Evolutionary conservation across 2,888 invertebrate species (phyloP).

Genomic region (Phragmatobia fuliginosa): DNA sequence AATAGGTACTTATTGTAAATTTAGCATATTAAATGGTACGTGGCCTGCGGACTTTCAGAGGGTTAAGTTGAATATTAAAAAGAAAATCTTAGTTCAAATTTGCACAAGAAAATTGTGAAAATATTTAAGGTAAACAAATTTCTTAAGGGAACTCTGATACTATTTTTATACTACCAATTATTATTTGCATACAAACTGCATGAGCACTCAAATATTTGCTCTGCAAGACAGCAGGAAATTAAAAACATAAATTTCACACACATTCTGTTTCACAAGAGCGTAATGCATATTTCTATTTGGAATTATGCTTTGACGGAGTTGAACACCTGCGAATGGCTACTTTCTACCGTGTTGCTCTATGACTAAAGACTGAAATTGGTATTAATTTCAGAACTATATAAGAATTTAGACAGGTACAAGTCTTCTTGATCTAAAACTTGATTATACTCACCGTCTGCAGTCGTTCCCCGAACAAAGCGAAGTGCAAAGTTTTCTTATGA

Average conservation of each 20-base stretch:
- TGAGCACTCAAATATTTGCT: no score
- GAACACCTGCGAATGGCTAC: no score
- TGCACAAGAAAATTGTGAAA: neutral
- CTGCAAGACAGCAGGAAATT: no score
- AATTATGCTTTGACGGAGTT: no score
- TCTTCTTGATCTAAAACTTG: neutral
- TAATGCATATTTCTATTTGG: no score
- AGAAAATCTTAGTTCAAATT: neutral
- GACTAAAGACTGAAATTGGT: neutral
- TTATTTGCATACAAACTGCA: neutral
- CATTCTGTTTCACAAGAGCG: no score
- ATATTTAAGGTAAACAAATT: neutral
- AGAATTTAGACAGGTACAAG: neutral
- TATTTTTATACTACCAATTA: neutral
- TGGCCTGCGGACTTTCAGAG: neutral
- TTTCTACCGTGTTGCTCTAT: no score
- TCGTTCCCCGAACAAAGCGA: neutral
- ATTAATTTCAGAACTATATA: neutral
- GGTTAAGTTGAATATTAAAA: neutral
- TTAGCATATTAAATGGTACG: conserved; percentile 4
- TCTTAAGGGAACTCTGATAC: neutral
- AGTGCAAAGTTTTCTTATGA: conserved; percentile 17
- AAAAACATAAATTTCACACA: no score
- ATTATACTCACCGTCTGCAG: neutral
- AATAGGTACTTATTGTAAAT: conserved; percentile 16